A percentile compares a stretch with the other conserved stretches of the same genome.
Conservation (phyloP, 2,797 vertebrate genomes). For the Gadopsis bispinosus region DNA sequence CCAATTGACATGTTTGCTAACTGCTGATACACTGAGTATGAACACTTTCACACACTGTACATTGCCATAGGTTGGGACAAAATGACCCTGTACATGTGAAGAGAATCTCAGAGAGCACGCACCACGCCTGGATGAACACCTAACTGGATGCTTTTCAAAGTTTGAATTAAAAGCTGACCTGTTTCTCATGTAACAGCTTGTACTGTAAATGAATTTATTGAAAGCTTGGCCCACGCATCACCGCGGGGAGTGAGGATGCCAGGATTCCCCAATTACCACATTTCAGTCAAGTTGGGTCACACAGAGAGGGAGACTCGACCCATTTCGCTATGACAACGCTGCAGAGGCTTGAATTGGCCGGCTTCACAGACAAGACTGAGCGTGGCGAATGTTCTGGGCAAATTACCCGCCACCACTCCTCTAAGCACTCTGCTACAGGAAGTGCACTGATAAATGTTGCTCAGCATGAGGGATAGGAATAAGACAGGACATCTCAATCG, state of each 20-base stretch:
- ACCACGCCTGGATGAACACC: conserved; percentile 27
- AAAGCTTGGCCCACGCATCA: conserved; percentile 54
- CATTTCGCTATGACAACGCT: conserved; percentile 66
- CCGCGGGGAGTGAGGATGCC: conserved; percentile 61
- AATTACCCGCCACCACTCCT: conserved; percentile 40
- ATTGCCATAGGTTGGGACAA: not conserved
- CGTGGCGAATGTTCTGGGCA: conserved; percentile 38
- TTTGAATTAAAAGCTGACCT: conserved; percentile 56
- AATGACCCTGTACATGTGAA: not conserved
- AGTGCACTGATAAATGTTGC: not conserved
- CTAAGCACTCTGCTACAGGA: not conserved
- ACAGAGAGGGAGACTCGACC: conserved; percentile 70
- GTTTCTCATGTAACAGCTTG: conserved; percentile 60
- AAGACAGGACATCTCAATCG: not conserved
- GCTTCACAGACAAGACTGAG: conserved; percentile 58
- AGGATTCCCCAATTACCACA: conserved; percentile 72
- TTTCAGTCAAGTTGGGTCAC: conserved; percentile 74
- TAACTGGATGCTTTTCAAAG: conserved; percentile 31
- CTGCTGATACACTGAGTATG: too few relatives aligned
- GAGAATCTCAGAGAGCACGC: not conserved
- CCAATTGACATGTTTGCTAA: not conserved
- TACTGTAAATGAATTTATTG: conserved; percentile 63
- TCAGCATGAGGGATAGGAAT: not conserved
- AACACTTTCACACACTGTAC: too few relatives aligned
- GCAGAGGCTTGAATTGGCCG: conserved; percentile 55